Evolutionary conservation across 2,797 vertebrate genomes (phyloP).

Genomic region (Triplophysa bombifrons): DNA sequence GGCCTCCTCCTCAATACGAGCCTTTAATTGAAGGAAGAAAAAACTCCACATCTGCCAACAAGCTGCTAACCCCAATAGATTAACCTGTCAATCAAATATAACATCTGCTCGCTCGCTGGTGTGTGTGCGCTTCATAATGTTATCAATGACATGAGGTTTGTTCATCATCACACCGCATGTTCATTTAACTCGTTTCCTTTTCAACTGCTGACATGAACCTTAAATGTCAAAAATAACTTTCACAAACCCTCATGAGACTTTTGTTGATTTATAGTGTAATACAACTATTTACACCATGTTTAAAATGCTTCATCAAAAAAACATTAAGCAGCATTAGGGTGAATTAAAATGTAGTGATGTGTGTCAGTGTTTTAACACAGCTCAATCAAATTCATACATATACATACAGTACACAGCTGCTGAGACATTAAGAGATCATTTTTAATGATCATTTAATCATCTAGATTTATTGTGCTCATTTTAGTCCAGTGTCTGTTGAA

Average conservation of each 20-base stretch:
- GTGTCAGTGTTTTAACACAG: constrained; percentile 5
- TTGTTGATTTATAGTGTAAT: not conserved
- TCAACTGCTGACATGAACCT: too few species aligned
- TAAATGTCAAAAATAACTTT: constrained; percentile 41
- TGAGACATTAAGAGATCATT: too few species aligned
- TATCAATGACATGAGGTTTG: constrained; percentile 80
- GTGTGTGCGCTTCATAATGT: constrained; percentile 57
- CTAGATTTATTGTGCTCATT: too few species aligned
- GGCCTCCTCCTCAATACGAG: constrained; percentile 46
- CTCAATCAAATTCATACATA: not conserved
- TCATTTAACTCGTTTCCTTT: constrained; percentile 78
- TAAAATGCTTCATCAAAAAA: constrained; percentile 5
- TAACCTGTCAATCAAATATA: constrained; percentile 76
- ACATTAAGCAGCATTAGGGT: not conserved
- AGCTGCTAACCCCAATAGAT: constrained; percentile 75
- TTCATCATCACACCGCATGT: constrained; percentile 79
- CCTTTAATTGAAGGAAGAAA: constrained; percentile 70
- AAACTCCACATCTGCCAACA: constrained; percentile 64
- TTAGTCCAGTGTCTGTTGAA: too few species aligned
- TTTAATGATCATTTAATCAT: too few species aligned
- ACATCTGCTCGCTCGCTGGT: constrained; percentile 64
- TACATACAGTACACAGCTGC: too few species aligned
- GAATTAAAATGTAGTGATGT: constrained; percentile 21
- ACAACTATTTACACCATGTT: not conserved
- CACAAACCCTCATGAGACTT: not conserved